Conservation (phyloP, 1,140 invertebrate species). For the Diachasmimorpha longicaudata region DNA sequence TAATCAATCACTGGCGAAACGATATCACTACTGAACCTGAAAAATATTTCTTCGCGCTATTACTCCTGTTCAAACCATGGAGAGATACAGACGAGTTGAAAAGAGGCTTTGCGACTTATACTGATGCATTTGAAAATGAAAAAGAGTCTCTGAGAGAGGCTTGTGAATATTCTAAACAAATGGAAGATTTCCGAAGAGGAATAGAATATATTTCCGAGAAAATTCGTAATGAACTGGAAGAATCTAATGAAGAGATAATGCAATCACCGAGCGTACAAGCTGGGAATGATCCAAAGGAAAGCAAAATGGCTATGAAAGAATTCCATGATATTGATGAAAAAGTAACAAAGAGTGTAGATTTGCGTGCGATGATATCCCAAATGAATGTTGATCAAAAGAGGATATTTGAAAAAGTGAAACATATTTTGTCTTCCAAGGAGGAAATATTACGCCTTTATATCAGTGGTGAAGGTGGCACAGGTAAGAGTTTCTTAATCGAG, state of each 20-base stretch:
- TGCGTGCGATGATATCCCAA: slow-evolving; percentile 27
- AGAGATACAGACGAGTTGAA: slow-evolving; percentile 11
- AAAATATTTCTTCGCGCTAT: slow-evolving; percentile 38
- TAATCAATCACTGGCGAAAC: slow-evolving; percentile 42
- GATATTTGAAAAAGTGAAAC: slow-evolving; percentile 24
- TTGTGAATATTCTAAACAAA: slow-evolving; percentile 33
- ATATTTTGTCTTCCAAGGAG: slow-evolving; percentile 1
- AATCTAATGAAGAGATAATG: slow-evolving; percentile 11
- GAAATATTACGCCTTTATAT: slow-evolving; percentile 23
- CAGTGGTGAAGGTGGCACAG: slow-evolving; percentile 35
- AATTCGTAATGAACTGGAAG: slow-evolving; percentile 30
- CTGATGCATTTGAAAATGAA: slow-evolving; percentile 35
- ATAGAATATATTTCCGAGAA: slow-evolving; percentile 32
- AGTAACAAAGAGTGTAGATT: slow-evolving; percentile 11
- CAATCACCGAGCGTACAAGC: slow-evolving; percentile 6
- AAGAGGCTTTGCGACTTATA: slow-evolving; percentile 22
- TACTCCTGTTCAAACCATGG: slow-evolving; percentile 15
- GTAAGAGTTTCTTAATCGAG: slow-evolving; percentile 38
- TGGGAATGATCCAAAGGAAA: slow-evolving; percentile 27
- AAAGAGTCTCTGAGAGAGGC: slow-evolving; percentile 31
- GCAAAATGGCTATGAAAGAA: slow-evolving; percentile 39
- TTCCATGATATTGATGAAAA: slow-evolving; percentile 27
- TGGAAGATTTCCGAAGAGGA: slow-evolving; percentile 34
- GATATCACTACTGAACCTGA: slow-evolving; percentile 37
- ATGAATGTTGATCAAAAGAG: slow-evolving; percentile 34